Base-by-base conservation (phyloP, 2,888 invertebrate species). In the Neuroscelio doddi region DNA sequence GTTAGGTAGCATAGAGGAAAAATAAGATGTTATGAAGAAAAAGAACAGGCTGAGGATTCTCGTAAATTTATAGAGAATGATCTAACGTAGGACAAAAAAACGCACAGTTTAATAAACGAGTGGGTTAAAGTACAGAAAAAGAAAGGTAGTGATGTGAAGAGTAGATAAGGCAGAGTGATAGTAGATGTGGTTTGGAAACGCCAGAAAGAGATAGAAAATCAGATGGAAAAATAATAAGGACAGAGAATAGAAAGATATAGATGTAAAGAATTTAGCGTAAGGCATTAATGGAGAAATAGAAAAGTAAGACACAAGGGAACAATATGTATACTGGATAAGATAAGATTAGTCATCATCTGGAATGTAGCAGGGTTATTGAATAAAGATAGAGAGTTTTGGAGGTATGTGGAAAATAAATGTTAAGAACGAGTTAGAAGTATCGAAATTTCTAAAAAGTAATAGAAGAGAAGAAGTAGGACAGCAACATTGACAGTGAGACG, bases 351-450 rank as follows among this genome's bases (percentile, higher is more conserved):
- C 1, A 16, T 41, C 0, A n/a, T 69, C 39, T 70, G 62, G 64
- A 74, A 68, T 24, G 61, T 68, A 8, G 70, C 70, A 8, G 70
- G 68, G 1, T 0, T 69, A 21, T 17, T 12, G 12, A 63, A 59
- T 0, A 73, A 73, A 16, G 64, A 64, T n/a, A 53, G 24, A 17
- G 68, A 70, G 1, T 65, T 68, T 12, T 69, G 64, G 58, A 32
- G 55, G 1, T 53, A 26, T 15, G 5, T 73, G 7, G 56, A 46
- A 5, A 8, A 50, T 29, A 29, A 42, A 30, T 5, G 8, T 7
- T 14, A 47, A 5, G 14, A 16, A 36, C 0, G 41, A 50, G 27
- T n/a, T 24, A 27, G 42, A 46, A 10, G 0, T 52, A 10, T 29
- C 34, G 46, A 15, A 36, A 8, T 26, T 34, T 7, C n/a, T 55